Percentiles rank a stretch among this genome's conserved stretches.
Evolutionary conservation across 2,113 vertebrate genomes (phyloP).

Genomic region (pig (Sus scrofa)): DNA sequence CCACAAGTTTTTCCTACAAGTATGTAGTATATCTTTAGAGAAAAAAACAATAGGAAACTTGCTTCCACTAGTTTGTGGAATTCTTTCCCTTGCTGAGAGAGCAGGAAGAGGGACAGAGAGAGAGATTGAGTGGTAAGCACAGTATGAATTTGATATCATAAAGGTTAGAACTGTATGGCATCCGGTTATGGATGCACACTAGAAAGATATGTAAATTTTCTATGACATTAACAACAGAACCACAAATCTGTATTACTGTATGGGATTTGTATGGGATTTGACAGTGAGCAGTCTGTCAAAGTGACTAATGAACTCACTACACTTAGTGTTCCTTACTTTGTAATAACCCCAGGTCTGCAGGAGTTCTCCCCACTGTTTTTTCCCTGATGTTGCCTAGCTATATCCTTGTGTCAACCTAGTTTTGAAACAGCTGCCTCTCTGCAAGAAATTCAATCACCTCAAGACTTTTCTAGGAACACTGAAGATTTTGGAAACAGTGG

Average conservation of each 20-base stretch:
- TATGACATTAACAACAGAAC: neutral
- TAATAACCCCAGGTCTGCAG: neutral
- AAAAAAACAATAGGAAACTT: neutral
- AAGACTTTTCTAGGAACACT: slow-evolving; percentile 7
- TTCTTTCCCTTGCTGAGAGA: neutral
- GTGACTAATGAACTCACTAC: slow-evolving; percentile 39
- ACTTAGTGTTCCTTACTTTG: neutral
- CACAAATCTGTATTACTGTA: accelerated
- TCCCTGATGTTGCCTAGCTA: neutral
- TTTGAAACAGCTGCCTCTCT: slow-evolving; percentile 68
- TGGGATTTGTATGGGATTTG: neutral
- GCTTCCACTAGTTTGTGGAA: neutral
- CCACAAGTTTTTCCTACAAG: neutral
- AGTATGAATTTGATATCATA: neutral
- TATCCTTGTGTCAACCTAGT: slow-evolving; percentile 4
- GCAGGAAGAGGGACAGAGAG: neutral
- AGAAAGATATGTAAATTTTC: neutral
- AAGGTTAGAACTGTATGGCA: neutral
- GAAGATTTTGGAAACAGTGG: slow-evolving; percentile 20
- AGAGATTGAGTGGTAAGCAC: neutral
- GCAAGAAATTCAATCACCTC: slow-evolving; percentile 64
- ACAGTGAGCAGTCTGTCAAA: neutral
- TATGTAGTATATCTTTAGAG: neutral
- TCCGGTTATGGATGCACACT: neutral
- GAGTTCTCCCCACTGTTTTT: neutral